These are phyloP conservation scores for Aplochiton taeniatus DNA, from an alignment of 2,797 vertebrate genomes.

Conservation along the genomic window DNA sequence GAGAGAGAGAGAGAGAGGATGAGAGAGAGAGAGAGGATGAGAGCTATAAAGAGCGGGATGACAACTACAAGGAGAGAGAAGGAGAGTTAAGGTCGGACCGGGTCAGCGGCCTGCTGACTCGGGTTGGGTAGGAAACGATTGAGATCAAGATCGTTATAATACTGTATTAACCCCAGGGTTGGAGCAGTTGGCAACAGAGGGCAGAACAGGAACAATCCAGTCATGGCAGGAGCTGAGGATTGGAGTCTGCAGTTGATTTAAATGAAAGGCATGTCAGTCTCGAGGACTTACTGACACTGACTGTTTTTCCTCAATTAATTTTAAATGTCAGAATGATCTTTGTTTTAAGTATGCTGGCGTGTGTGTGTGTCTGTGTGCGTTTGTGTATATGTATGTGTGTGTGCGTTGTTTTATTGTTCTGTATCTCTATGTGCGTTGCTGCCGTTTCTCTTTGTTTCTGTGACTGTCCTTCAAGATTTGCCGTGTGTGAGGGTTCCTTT, in stretches of 20 bases:
- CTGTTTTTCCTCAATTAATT: slow-evolving; percentile 16
- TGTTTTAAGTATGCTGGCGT: slow-evolving; percentile 11
- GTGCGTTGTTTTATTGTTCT: not conserved
- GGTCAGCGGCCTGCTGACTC: slow-evolving; percentile 54
- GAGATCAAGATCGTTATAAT: slow-evolving; percentile 62
- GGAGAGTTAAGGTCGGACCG: not conserved
- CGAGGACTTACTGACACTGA: slow-evolving; percentile 10
- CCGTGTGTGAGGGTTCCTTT: too few relatives aligned
- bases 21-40: slow-evolving; percentile 22
- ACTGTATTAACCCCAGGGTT: slow-evolving; percentile 73
- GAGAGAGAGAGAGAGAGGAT: slow-evolving; percentile 42
- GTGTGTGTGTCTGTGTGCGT: slow-evolving; percentile 3
- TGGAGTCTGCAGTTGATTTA: slow-evolving; percentile 27
- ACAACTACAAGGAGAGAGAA: not conserved
- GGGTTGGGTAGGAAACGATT: slow-evolving; percentile 44
- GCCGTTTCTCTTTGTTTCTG: too few relatives aligned
- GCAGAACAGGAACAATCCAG: slow-evolving; percentile 34
- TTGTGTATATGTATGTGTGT: not conserved
- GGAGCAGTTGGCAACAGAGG: slow-evolving; percentile 39
- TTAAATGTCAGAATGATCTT: slow-evolving; percentile 25
- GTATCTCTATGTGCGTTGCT: not conserved
- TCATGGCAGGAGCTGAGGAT: slow-evolving; percentile 41
- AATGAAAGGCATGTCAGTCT: slow-evolving; percentile 31
- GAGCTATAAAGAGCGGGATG: not conserved
- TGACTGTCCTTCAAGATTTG: too few relatives aligned